phyloP scores from a whole-genome alignment of 2,888 invertebrate species.

The Tachina fera region DNA sequence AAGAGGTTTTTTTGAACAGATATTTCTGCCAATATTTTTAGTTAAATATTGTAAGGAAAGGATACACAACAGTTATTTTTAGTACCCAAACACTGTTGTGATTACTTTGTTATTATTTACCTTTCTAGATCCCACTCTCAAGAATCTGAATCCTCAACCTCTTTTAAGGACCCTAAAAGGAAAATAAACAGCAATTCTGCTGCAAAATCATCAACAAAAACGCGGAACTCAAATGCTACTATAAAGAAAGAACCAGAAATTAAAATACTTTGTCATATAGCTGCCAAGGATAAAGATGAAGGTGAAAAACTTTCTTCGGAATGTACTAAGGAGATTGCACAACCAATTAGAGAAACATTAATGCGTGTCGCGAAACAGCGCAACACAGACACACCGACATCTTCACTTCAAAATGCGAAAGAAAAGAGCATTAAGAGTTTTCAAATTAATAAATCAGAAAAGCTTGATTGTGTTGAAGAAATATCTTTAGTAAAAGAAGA shows the following conservation, averaged over 20 bases:
- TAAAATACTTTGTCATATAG: constrained; percentile 73
- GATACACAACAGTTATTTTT: no score
- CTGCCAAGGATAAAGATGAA: constrained; percentile 48
- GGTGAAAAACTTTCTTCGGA: constrained; percentile 57
- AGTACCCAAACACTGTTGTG: no score
- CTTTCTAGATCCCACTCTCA: constrained; percentile 50
- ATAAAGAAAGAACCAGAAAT: constrained; percentile 70
- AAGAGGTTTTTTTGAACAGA: no score
- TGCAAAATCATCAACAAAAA: constrained; percentile 44
- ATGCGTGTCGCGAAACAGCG: constrained; percentile 53
- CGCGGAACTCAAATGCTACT: constrained; percentile 15
- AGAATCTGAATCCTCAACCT: constrained; percentile 20
- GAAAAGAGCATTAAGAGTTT: neutral
- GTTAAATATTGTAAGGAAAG: no score
- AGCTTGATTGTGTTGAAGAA: constrained; percentile 25
- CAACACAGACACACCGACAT: constrained; percentile 1
- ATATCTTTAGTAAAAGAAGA: neutral
- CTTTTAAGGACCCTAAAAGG: constrained; percentile 22
- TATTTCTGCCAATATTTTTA: no score
- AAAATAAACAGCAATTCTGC: constrained; percentile 38
- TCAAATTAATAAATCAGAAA: constrained; percentile 27
- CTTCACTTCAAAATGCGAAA: neutral
- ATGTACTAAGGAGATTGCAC: constrained; percentile 54
- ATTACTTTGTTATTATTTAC: neutral
- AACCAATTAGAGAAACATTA: constrained; percentile 61